phyloP scores from a whole-genome alignment of 2,888 invertebrate genomes.

The Hypselothyrea guttata region DNA sequence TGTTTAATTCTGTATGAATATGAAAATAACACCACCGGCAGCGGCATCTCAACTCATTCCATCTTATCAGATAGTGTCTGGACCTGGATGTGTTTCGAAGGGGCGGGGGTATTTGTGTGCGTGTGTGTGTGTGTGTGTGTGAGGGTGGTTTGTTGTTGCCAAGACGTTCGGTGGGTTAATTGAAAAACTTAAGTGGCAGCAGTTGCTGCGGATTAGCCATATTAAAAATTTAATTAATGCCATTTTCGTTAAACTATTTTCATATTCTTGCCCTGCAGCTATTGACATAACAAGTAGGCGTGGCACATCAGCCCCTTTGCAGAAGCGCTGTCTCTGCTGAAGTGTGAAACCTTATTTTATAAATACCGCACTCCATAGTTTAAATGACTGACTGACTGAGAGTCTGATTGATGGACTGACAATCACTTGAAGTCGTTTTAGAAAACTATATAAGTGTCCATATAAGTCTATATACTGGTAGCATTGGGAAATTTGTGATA shows the following conservation, averaged over 20 bases:
- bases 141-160: constrained; percentile 40
- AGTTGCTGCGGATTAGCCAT: constrained; percentile 79
- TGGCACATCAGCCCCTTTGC: constrained; percentile 6
- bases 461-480: too few species aligned
- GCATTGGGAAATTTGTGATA: too few species aligned
- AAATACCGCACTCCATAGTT: too few species aligned
- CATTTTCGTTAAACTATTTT: constrained; percentile 64
- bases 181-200: constrained; percentile 79
- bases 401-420: too few species aligned
- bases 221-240: constrained; percentile 77
- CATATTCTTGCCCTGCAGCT: constrained; percentile 16
- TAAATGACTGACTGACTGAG: too few species aligned
- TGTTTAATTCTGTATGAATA: constrained; percentile 78
- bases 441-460: too few species aligned
- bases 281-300: constrained; percentile 13
- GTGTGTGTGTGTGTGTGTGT: not conserved
- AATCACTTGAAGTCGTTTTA: too few species aligned
- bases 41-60: not conserved
- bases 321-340: too few species aligned
- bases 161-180: constrained; percentile 70
- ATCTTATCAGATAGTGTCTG: too few species aligned
- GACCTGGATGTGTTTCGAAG: too few species aligned
- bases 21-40: constrained; percentile 55
- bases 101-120: too few species aligned
- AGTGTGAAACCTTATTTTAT: too few species aligned